phyloP scores from a whole-genome alignment of 2,888 invertebrate species.

The Stenichneumon culpator region DNA sequence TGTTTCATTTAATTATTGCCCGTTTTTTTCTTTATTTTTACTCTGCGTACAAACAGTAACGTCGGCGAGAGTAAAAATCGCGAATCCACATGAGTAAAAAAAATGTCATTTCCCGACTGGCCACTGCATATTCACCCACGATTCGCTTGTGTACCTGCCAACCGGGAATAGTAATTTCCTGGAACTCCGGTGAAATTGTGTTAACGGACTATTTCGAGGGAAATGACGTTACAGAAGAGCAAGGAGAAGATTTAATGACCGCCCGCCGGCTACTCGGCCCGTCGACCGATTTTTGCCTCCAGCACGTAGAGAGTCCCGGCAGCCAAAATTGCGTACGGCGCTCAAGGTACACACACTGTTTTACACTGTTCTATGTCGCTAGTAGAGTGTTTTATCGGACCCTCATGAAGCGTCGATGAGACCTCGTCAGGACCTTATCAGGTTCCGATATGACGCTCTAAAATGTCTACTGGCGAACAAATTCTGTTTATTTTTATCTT shows the following conservation, averaged over 20 bases:
- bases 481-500: too few species aligned
- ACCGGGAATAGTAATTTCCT: conserved; percentile 44
- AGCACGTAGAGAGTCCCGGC: background rate
- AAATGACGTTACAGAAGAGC: conserved; percentile 33
- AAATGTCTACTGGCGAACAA: too few species aligned
- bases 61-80: background rate
- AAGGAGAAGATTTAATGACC: conserved; percentile 38
- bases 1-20: background rate
- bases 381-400: too few species aligned
- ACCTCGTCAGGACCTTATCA: too few species aligned
- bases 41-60: background rate
- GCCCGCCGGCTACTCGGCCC: background rate
- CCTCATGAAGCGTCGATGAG: too few species aligned
- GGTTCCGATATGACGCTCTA: too few species aligned
- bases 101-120: background rate
- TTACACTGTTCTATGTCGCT: background rate
- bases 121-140: conserved; percentile 18
- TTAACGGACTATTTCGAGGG: conserved; percentile 43
- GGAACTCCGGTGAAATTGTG: conserved; percentile 38
- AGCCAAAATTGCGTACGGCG: background rate
- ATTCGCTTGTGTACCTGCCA: conserved; percentile 26
- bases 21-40: background rate
- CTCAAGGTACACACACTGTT: background rate
- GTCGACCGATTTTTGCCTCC: conserved; percentile 27
- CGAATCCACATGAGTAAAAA: background rate